These are phyloP conservation scores for Cliona cf. orientalis DNA, from an alignment of 37 sponge, comb jelly and placozoan species.

Conservation along the genomic window DNA sequence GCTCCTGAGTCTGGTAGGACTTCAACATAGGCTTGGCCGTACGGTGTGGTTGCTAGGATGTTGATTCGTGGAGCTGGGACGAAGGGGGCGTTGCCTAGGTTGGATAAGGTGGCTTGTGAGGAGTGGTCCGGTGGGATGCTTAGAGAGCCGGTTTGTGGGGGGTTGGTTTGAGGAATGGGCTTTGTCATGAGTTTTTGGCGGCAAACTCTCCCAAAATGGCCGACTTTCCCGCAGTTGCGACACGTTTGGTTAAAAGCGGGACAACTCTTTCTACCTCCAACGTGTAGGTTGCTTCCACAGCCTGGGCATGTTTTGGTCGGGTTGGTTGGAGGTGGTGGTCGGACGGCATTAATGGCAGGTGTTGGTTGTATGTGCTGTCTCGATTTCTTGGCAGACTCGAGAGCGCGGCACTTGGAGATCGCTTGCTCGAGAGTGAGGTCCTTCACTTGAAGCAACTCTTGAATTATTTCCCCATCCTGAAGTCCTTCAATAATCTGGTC, in stretches of 20 bases:
- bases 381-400: conserved; percentile 22
- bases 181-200: conserved; percentile 4
- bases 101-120: too few species aligned
- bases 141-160: too few species aligned
- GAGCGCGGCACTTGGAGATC: conserved; percentile 19
- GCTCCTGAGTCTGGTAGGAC: conserved; percentile 33
- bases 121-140: too few species aligned
- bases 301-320: conserved; percentile 33
- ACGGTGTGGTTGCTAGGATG: too few species aligned
- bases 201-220: conserved; percentile 38
- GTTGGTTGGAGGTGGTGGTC: background rate
- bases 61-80: too few species aligned
- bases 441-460: conserved; percentile 7
- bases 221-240: conserved; percentile 34
- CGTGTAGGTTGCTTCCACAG: conserved; percentile 14
- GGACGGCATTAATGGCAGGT: background rate
- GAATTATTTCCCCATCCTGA: conserved; percentile 15
- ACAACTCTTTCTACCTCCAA: conserved; percentile 25
- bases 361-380: background rate
- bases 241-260: conserved; percentile 30
- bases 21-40: conserved; percentile 11
- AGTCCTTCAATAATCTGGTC: conserved; percentile 41
- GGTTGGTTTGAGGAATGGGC: background rate
- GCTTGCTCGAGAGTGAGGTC: conserved; percentile 21
- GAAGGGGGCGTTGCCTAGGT: too few species aligned